phyloP scores from a whole-genome alignment of 1,140 invertebrate genomes.

The Frieseomelitta varia region DNA sequence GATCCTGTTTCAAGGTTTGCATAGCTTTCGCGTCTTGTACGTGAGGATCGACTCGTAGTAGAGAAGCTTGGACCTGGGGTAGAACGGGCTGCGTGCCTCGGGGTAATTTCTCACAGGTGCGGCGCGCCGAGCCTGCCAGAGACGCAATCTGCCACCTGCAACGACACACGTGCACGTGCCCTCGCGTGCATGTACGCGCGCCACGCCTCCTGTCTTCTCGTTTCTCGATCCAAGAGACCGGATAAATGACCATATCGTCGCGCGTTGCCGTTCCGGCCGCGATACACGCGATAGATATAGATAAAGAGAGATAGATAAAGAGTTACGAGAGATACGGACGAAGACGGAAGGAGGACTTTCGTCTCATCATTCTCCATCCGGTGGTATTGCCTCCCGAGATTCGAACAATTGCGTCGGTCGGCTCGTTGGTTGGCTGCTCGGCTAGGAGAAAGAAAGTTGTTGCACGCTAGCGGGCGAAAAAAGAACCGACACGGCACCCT shows the following conservation, averaged over 20 bases:
- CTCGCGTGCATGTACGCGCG: conserved; percentile 8
- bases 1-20: conserved; percentile 56
- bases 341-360: background rate
- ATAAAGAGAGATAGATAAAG: background rate
- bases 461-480: background rate
- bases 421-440: background rate
- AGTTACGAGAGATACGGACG: background rate
- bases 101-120: conserved; percentile 71
- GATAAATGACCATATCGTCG: conserved; percentile 38
- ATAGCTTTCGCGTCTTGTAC: conserved; percentile 44
- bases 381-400: background rate
- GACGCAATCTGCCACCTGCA: conserved; percentile 66
- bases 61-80: conserved; percentile 42
- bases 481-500: background rate
- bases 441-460: no score
- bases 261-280: no score
- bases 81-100: conserved; percentile 56
- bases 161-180: conserved; percentile 23
- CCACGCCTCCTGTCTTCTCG: conserved; percentile 41
- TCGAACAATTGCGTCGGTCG: background rate
- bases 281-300: background rate
- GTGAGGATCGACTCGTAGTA: conserved; percentile 25
- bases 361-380: background rate
- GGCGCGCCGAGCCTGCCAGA: conserved; percentile 47
- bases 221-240: background rate